phyloP scores from a whole-genome alignment of 2,113 vertebrate genomes.

The Diadophis punctatus region DNA sequence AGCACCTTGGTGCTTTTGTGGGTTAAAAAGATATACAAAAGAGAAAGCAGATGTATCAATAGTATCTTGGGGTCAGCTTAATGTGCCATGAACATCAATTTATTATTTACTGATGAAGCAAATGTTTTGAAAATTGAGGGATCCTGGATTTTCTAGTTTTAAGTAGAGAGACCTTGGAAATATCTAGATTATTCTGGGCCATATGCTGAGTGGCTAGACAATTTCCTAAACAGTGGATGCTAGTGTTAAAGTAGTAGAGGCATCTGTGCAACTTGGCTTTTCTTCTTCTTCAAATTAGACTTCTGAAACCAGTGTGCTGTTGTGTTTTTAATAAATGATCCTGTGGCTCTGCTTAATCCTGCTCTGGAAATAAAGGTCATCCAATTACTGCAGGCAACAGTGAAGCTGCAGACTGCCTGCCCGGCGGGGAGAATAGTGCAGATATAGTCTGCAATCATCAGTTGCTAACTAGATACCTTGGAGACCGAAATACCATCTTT shows the following conservation, averaged over 20 bases:
- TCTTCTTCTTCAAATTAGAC: neutral
- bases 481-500: constrained; percentile 36
- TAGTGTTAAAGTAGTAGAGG: neutral
- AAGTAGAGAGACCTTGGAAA: neutral
- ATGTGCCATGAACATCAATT: neutral
- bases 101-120: neutral
- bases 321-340: constrained; percentile 14
- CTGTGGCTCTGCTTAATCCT: constrained; percentile 22
- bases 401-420: neutral
- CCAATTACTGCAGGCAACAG: constrained; percentile 27
- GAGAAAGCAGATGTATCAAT: neutral
- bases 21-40: neutral
- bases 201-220: neutral
- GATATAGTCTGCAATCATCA: neutral
- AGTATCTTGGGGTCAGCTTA: neutral
- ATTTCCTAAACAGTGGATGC: neutral
- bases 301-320: neutral
- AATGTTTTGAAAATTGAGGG: neutral
- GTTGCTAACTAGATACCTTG: constrained; percentile 29
- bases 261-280: neutral
- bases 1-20: neutral
- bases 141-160: neutral
- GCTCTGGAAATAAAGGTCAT: constrained; percentile 45
- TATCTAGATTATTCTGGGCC: neutral
- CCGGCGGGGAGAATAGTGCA: neutral